phyloP scores from a whole-genome alignment of 2,888 invertebrate species.

The Spodoptera exigua region DNA sequence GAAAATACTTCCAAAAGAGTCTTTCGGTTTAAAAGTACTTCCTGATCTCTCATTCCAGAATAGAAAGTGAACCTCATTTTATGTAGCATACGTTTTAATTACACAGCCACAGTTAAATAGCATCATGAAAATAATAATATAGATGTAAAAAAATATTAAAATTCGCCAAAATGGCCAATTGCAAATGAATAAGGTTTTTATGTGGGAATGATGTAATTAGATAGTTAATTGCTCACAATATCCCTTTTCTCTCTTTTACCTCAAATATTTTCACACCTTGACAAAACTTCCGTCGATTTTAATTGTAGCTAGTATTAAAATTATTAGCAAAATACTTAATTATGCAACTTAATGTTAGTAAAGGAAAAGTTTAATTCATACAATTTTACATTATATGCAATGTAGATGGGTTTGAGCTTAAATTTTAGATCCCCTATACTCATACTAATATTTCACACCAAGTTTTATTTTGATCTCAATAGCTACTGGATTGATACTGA shows the following conservation, averaged over 20 bases:
- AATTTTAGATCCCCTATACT: slow-evolving; percentile 26
- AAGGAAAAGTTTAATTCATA: slow-evolving; percentile 41
- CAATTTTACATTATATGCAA: slow-evolving; percentile 50
- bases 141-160: slow-evolving; percentile 14
- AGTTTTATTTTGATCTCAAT: slow-evolving; percentile 52
- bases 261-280: slow-evolving; percentile 55
- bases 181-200: slow-evolving; percentile 40
- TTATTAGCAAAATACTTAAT: slow-evolving; percentile 54
- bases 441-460: slow-evolving; percentile 18
- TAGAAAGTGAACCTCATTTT: slow-evolving; percentile 79
- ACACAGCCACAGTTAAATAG: slow-evolving; percentile 20
- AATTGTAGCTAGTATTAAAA: slow-evolving; percentile 56
- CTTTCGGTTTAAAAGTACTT: slow-evolving; percentile 71
- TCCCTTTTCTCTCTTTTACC: slow-evolving; percentile 52
- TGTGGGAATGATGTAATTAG: slow-evolving; percentile 54
- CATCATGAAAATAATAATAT: slow-evolving; percentile 21
- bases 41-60: slow-evolving; percentile 77
- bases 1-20: slow-evolving; percentile 72
- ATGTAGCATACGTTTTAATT: slow-evolving; percentile 59
- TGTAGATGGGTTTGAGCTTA: slow-evolving; percentile 42
- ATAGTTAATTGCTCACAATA: slow-evolving; percentile 59
- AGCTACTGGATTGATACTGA: slow-evolving; percentile 16
- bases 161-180: slow-evolving; percentile 9
- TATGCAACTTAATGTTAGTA: slow-evolving; percentile 44
- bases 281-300: slow-evolving; percentile 50